Conservation (phyloP, 2,888 invertebrate genomes). For the Parelbella ahira region DNA sequence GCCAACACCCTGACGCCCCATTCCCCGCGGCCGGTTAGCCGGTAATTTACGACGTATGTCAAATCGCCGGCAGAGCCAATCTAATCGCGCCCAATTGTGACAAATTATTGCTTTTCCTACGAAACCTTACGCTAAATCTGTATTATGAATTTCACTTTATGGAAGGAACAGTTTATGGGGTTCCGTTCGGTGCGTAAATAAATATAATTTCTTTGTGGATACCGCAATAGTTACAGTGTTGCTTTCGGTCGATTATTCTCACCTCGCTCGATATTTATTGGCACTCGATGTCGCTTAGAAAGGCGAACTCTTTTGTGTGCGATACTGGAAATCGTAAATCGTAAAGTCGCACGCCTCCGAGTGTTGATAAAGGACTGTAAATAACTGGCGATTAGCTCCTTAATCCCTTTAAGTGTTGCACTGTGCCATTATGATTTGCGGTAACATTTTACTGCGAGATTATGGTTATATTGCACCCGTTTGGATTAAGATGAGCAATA, state of each 20-base stretch:
- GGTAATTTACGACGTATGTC: slow-evolving; percentile 77
- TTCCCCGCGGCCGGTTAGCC: slow-evolving; percentile 50
- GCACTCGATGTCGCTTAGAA: slow-evolving; percentile 72
- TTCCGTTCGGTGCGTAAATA: slow-evolving; percentile 48
- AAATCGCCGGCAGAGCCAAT: slow-evolving; percentile 75
- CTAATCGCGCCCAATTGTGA: slow-evolving; percentile 79
- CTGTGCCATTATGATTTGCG: slow-evolving; percentile 58
- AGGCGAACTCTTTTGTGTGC: slow-evolving; percentile 67
- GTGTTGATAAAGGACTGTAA: slow-evolving; percentile 72
- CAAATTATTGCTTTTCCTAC: slow-evolving; percentile 79
- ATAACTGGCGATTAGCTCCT: slow-evolving; percentile 64
- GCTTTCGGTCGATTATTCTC: slow-evolving; percentile 60
- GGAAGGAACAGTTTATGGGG: slow-evolving; percentile 49
- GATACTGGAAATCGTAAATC: slow-evolving; percentile 63
- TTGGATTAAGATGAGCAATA: slow-evolving; percentile 22
- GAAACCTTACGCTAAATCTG: slow-evolving; percentile 71
- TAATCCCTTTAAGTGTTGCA: slow-evolving; percentile 63
- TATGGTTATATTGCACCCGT: slow-evolving; percentile 37
- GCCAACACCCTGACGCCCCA: slow-evolving; percentile 30
- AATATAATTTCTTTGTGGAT: slow-evolving; percentile 38
- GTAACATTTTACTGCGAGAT: slow-evolving; percentile 54
- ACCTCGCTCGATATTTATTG: slow-evolving; percentile 67
- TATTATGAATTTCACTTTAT: slow-evolving; percentile 67
- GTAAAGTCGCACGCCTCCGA: slow-evolving; percentile 52
- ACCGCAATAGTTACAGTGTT: slow-evolving; percentile 60